Percentiles rank a stretch among this genome's conserved stretches.
phyloP scores from a whole-genome alignment of 2,797 vertebrate genomes.

The Enteromius fasciolatus region DNA sequence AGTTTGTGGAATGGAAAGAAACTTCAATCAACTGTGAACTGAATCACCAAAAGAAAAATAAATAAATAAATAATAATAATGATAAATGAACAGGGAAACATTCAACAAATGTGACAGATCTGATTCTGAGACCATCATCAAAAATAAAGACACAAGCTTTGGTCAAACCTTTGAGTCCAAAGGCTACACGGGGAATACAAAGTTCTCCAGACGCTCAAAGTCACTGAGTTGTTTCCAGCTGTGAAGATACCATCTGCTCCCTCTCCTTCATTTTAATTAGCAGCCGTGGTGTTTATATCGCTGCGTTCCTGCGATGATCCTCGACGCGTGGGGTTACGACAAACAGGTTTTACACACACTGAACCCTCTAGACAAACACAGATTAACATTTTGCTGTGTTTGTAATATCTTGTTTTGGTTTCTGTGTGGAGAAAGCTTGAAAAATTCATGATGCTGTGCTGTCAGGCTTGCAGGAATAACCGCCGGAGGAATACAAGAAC shows the following conservation, averaged over 20 bases:
- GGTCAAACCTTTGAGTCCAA: not conserved
- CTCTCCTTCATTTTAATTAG: constrained; percentile 75
- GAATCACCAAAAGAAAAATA: not conserved
- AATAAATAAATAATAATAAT: not conserved
- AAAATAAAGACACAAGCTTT: not conserved
- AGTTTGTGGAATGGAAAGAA: not conserved
- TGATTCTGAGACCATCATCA: not conserved
- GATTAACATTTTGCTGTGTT: constrained; percentile 50
- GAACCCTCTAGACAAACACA: constrained; percentile 48
- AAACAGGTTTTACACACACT: constrained; percentile 47
- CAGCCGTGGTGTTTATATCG: constrained; percentile 69
- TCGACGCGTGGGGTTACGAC: constrained; percentile 32
- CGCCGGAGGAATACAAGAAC: not conserved
- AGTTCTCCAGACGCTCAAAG: constrained; percentile 66
- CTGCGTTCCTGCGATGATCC: constrained; percentile 55
- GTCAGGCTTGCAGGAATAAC: constrained; percentile 11
- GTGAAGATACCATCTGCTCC: constrained; percentile 78
- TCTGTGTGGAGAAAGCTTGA: constrained; percentile 13
- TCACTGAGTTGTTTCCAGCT: constrained; percentile 69
- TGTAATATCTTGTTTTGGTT: constrained; percentile 41
- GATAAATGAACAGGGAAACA: not conserved
- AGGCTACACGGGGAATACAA: not conserved
- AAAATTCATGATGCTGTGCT: constrained; percentile 11
- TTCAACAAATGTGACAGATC: not conserved
- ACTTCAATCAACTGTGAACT: not conserved